These are phyloP conservation scores for Drosophila infuscata DNA, from an alignment of 2,888 invertebrate species.

Conservation along the genomic window DNA sequence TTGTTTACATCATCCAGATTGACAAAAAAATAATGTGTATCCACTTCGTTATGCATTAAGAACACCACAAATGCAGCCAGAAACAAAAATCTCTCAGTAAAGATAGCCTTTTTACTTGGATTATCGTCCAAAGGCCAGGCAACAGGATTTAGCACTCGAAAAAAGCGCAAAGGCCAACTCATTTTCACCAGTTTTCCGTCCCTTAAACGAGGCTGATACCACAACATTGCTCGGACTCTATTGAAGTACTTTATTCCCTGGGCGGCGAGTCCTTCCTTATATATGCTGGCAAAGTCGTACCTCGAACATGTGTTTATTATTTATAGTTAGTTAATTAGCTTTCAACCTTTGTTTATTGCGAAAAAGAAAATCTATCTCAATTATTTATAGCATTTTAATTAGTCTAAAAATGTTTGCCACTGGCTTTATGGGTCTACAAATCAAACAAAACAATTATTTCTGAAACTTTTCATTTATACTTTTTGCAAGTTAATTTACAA, in stretches of 20 bases:
- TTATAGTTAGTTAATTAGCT: not conserved
- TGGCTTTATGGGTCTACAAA: not conserved
- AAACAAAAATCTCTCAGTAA: constrained; percentile 44
- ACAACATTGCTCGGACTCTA: constrained; percentile 24
- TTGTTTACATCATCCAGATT: constrained; percentile 55
- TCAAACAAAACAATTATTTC: not conserved
- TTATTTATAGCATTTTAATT: constrained; percentile 3
- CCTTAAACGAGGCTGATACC: constrained; percentile 63
- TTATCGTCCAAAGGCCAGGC: constrained; percentile 72
- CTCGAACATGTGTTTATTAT: not conserved
- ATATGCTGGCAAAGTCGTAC: not conserved
- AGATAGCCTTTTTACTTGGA: constrained; percentile 10
- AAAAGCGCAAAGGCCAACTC: constrained; percentile 58
- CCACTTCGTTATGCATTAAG: constrained; percentile 58
- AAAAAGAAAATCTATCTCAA: not conserved
- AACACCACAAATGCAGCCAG: constrained; percentile 45
- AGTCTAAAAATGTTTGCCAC: not conserved
- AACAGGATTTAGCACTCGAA: constrained; percentile 54
- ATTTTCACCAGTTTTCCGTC: constrained; percentile 60
- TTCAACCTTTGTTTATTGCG: not conserved
- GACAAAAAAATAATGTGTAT: constrained; percentile 56
- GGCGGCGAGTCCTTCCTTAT: not conserved
- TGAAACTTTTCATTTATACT: not conserved
- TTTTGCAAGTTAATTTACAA: not conserved
- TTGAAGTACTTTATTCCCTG: not conserved